These are phyloP conservation scores for Drosophila antonietae DNA, from an alignment of 2,888 invertebrate genomes.

Conservation along the genomic window DNA sequence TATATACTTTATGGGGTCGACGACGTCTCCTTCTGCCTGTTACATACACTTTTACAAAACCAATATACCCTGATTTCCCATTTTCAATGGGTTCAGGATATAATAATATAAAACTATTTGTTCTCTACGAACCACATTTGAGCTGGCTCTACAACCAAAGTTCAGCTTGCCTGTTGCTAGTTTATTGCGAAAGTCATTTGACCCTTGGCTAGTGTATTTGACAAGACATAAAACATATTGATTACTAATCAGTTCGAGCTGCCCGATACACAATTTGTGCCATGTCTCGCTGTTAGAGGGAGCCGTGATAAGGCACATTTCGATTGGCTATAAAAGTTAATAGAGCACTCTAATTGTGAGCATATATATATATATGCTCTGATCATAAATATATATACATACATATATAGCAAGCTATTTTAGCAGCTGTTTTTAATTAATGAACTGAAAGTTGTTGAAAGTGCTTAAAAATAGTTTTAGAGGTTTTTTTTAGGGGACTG, in stretches of 20 bases:
- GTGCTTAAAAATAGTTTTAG: neutral
- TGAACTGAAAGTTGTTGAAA: neutral
- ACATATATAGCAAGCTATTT: neutral
- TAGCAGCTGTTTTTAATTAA: neutral
- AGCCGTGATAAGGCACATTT: slow-evolving; percentile 22
- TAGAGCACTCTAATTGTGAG: neutral
- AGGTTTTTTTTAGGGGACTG: neutral
- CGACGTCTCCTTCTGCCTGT: no score
- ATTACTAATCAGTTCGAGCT: slow-evolving; percentile 38
- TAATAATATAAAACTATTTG: no score
- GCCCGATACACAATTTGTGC: slow-evolving; percentile 11
- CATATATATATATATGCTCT: neutral
- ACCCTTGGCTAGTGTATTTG: slow-evolving; percentile 3
- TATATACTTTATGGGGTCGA: no score
- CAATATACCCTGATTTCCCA: no score
- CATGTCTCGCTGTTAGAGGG: neutral
- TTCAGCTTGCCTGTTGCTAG: neutral
- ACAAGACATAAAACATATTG: slow-evolving; percentile 19
- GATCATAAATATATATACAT: neutral
- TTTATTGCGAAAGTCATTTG: neutral
- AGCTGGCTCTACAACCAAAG: neutral
- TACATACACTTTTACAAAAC: no score
- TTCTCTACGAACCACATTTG: no score
- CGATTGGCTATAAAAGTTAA: slow-evolving; percentile 8
- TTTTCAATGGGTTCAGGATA: no score